Conservation (phyloP, 2,797 vertebrate species). For the Streptopelia turtur region DNA sequence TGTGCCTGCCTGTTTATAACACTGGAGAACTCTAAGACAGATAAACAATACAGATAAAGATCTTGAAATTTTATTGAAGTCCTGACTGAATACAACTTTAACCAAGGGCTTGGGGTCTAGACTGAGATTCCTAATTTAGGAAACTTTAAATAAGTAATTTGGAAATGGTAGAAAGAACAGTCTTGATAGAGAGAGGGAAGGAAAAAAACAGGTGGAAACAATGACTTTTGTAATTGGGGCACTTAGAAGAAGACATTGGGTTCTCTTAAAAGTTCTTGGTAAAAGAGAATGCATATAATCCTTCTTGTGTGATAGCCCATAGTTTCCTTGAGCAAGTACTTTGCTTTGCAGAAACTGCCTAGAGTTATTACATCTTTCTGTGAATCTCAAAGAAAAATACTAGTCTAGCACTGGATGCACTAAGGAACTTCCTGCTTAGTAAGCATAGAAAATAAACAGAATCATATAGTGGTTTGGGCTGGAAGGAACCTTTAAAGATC, state of each 20-base stretch:
- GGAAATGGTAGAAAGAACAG: neutral
- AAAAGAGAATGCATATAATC: neutral
- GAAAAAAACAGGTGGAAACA: neutral
- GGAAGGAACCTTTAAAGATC: neutral
- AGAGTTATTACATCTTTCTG: neutral
- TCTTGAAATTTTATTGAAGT: neutral
- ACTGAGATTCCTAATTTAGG: neutral
- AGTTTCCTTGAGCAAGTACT: neutral
- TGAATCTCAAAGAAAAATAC: neutral
- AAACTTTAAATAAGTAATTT: neutral
- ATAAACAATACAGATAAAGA: neutral
- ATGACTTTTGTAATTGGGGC: neutral
- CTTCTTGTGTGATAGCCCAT: neutral
- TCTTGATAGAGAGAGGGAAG: neutral
- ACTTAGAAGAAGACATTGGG: neutral
- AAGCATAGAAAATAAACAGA: neutral
- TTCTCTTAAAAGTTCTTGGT: neutral
- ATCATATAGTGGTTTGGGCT: neutral
- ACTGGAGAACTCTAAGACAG: neutral
- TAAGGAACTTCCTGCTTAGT: neutral
- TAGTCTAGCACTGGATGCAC: neutral
- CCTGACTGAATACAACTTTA: neutral
- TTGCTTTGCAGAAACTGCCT: neutral
- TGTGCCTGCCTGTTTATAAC: neutral
- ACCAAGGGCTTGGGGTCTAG: neutral